Base-by-base conservation (phyloP, 2,888 invertebrate genomes). In the Sinopyrophorus schimmeli region DNA sequence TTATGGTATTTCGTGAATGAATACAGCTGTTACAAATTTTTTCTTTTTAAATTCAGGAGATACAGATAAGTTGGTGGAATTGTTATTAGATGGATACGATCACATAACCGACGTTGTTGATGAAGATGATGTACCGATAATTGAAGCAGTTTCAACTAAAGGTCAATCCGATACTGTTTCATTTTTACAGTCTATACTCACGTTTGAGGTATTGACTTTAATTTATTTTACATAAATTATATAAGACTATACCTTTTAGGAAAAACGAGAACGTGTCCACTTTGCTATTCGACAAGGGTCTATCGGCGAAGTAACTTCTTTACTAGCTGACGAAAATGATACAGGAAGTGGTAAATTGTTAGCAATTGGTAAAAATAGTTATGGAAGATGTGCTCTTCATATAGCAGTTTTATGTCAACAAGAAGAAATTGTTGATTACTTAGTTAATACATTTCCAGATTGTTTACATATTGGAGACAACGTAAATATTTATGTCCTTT, bases 381-480 rank as follows among this genome's bases (percentile, higher is more conserved):
- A 80, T 69, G 87, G 90, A 3, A 80, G 92, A 49, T 87, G 86
- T 41, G 80, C 92, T 0, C 75, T 96, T 11, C 96, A 96, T 67
- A 82, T 93, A 37, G 93, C 93, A 0, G 88, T 94, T 7, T 74
- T 95, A 6, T 85, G 86, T 44, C 89, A 93, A 63, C 83, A 88
- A 41, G 86, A 87, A 56, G 87, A 91, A 46, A 81, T 93, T 15
- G 89, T 91, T 0, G 83, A 86, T 50, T 86, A 84, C 64, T 76
- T 96, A 43, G 86, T 86, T 0, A 81, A 81, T 52, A 77, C 78
- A 18, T 88, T 83, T 68, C 85, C 89, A 0, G 86, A 88, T 57
- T 80, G 89, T 0, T 71, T 92, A 20, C 80, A 82, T 47, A 77
- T 87, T 46, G 89, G 90, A 7, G 94, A 94, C 70, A 92, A 93